These are phyloP conservation scores for Torymus tubicola DNA, from an alignment of 2,888 invertebrate species.

Conservation along the genomic window DNA sequence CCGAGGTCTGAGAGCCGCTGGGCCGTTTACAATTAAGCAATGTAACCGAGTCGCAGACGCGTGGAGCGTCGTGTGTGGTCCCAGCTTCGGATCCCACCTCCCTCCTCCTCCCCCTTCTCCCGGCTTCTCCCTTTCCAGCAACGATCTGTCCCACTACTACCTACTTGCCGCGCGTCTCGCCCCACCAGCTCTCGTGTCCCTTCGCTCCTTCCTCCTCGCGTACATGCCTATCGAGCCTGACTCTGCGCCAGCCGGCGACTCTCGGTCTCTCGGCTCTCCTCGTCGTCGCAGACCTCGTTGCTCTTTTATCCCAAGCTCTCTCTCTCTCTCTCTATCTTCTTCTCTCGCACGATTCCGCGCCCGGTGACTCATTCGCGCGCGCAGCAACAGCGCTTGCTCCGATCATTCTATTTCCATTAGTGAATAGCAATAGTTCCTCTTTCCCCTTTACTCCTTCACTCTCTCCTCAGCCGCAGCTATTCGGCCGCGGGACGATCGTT, in stretches of 20 bases:
- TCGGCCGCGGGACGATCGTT: slow-evolving; percentile 15
- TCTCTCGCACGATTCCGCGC: neutral
- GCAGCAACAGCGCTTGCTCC: neutral
- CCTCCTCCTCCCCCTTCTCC: slow-evolving; percentile 60
- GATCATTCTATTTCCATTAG: slow-evolving; percentile 42
- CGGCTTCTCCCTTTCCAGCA: slow-evolving; percentile 55
- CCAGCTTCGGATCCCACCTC: slow-evolving; percentile 71
- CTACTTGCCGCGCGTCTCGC: slow-evolving; percentile 3
- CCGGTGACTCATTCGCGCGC: neutral
- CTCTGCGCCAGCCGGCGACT: slow-evolving; percentile 15
- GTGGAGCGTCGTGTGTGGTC: slow-evolving; percentile 77
- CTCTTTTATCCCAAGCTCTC: slow-evolving; percentile 21
- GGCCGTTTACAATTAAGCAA: slow-evolving; percentile 75
- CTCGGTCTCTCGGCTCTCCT: neutral
- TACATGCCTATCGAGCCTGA: neutral
- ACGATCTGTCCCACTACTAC: slow-evolving; percentile 59
- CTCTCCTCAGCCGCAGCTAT: neutral
- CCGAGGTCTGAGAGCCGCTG: slow-evolving; percentile 49
- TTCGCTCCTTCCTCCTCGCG: neutral
- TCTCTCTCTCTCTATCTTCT: neutral
- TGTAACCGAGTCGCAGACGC: slow-evolving; percentile 76
- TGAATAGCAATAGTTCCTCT: slow-evolving; percentile 12
- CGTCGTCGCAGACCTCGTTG: neutral
- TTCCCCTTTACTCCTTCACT: neutral
- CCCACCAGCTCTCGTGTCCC: slow-evolving; percentile 12